phyloP scores from a whole-genome alignment of 2,888 invertebrate species.

The Sialis lutaria region DNA sequence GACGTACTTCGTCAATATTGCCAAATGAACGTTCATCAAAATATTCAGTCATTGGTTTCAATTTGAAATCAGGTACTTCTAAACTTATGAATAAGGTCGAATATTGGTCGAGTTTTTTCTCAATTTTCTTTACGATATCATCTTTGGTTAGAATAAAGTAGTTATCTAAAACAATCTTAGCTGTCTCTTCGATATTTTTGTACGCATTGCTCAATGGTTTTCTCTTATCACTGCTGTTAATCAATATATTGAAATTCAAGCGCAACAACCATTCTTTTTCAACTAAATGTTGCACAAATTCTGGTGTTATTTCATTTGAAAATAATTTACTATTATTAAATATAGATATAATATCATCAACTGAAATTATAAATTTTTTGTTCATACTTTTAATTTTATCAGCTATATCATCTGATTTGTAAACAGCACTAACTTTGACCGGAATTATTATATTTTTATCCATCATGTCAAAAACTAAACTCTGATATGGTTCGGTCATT shows the following conservation, averaged over 20 bases:
- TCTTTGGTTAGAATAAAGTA: slow-evolving; percentile 2
- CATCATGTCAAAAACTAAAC: too few species aligned
- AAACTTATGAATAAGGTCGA: slow-evolving; percentile 5
- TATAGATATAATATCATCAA: too few species aligned
- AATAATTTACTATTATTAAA: too few species aligned
- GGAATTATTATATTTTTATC: too few species aligned
- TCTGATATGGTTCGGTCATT: too few species aligned
- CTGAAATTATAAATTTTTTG: too few species aligned
- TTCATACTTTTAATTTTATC: too few species aligned
- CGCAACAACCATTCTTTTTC: background rate
- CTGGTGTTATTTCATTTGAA: background rate
- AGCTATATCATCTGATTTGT: too few species aligned
- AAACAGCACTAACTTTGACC: background rate
- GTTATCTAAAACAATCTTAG: slow-evolving; percentile 1
- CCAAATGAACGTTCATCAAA: slow-evolving; percentile 5
- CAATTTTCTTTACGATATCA: slow-evolving; percentile 7
- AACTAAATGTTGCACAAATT: too few species aligned
- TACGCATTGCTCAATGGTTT: slow-evolving; percentile 1
- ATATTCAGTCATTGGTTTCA: slow-evolving; percentile 8
- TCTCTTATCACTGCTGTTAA: background rate
- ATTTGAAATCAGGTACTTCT: slow-evolving; percentile 5
- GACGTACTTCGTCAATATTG: slow-evolving; percentile 10
- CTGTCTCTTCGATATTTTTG: background rate
- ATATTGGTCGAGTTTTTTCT: background rate
- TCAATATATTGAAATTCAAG: background rate